Evolutionary conservation across 2,888 invertebrate genomes (phyloP), one percentile per base, ranked within the genome.

Genomic region (Gerris lacustris): DNA sequence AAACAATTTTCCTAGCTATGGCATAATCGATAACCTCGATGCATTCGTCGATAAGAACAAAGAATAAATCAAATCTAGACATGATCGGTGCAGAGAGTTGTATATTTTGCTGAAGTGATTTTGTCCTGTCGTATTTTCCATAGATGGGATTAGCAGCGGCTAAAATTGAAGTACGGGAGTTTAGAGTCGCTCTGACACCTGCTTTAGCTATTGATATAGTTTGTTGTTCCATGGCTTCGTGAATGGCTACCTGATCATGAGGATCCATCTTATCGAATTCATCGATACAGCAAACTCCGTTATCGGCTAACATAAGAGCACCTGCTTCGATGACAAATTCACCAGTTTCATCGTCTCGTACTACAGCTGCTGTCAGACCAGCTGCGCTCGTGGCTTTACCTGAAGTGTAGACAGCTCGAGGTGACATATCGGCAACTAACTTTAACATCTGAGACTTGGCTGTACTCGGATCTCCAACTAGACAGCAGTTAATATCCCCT

Each of bases 141-240:
- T 94, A 94, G 47, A 96, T 88, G 0, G 99, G 99, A 83, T 99
- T 99, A 0, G 98, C 98, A 0, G 99, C 99, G 0, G 99, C 99
- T 72, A 99, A 83, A 76, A 99, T 98, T 0, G 97, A 98, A 0
- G 98, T 96, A 63, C 98, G 85, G 0, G 99, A 99, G 82, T 99
- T 99, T 43, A 99, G 83, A 0, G 98, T 98, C 0, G 99, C 99
- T 76, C 98, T 87, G 0, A 99, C 90, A 2, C 97, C 98, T 0
- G 99, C 94, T 85, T 99, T 99, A 0, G 99, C 97, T 72, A 99
- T 86, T 0, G 97, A 96, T 76, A 99, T 99, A 0, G 99, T 99
- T 82, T 99, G 99, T 79, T 99, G 99, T 84, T 99, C 99, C 99
- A 99, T 99, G 5, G 99, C 99, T 83, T 99, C 99, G 83, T 99